Evolutionary conservation across 2,113 vertebrate species (phyloP), one percentile per base, ranked within the genome.

Genomic region (Tamias sibiricus): DNA sequence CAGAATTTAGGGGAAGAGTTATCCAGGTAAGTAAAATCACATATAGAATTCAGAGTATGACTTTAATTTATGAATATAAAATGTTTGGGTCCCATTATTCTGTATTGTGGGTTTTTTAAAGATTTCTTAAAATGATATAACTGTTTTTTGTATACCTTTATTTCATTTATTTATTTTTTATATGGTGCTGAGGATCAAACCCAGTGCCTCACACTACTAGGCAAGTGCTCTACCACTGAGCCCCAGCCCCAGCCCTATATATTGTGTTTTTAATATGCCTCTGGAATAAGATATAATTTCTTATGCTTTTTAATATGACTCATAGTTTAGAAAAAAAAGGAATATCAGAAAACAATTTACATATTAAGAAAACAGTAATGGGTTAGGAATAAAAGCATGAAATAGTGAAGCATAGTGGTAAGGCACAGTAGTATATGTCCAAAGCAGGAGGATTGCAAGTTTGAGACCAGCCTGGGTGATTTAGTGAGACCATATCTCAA

Each of bases 1-100:
- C 98, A 97, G 77, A 98, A 81, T 97, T 96, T 98, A 89, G 98
- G 98, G 90, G 98, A 99, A 90, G 98, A 99, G 87, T 97, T 99
- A 93, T 98, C 90, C 85, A 98, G 98, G 99, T 99, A 98, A 10
- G 91, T 94, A 84, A 95, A 91, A 91, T 94, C 66, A 90, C 20
- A 42, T 90, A 13, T 52, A 87, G 47, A 90, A 81, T 95, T 96
- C 42, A 86, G 26, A 90, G 35, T 90, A 59, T 74, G 64, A 89
- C 64, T 79, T 97, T 91, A 91, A 84, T 74, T 95, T 77, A 84
- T 86, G 12, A 96, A 80, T 72, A 13, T 87, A 94, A 97, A 96
- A 66, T 96, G 8, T 86, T 57, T 94, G 35, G 62, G 74, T 94
- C 91, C 95, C 35, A 82, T 82, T 91, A 35, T 95, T 88, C 22